Base-by-base conservation (phyloP, 2,888 invertebrate species). In the Dioctria rufipes region DNA sequence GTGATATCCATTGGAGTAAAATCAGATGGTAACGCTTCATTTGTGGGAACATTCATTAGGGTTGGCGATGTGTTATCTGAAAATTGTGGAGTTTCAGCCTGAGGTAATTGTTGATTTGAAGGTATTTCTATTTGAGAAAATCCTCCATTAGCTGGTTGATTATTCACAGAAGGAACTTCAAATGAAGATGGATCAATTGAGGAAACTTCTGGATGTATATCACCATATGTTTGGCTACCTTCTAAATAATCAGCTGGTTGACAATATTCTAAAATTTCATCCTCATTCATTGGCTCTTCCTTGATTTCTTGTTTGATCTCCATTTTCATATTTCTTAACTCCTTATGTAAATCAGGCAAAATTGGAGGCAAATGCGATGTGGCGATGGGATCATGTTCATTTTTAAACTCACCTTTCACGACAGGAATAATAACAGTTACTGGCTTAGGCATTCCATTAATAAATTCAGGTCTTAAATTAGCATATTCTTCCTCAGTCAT, bases 371-470 rank as follows among this genome's bases (percentile, higher is more conserved):
- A 39, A 3, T 46, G 4, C 25, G 77, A 77, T 3, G 77, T 77
- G 9, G 61, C 77, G 5, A 63, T 63, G 0, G 46, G 63, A 73
- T 71, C 58, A 0, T 39, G 25, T 40, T 66, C 63, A 11, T 82
- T 66, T n/a, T 80, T 73, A 11, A 25, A 9, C 9, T 82, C 78
- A 9, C 61, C 11, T 6, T 77, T 61, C 5, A 43, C 51, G 49
- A 66, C 80, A 5, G 81, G 78, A 13, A 54, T 51, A 39, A 51
- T 43, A 9, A 77, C 9, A n/a, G 63, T 25, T 13, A 61, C 43
- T 8, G 81, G 80, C 43, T 80, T 81, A 13, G 78, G 80, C 69
- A 81, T 78, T 4, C 81, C 81, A 65, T 81, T 81, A 3, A 80
- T 43, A 65, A 81, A 80, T 54, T 80, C 81, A 3, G 81, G 77